Evolutionary conservation across 2,797 vertebrate species (phyloP), one percentile per base, ranked within the genome.

Genomic region (Valencia hispanica): DNA sequence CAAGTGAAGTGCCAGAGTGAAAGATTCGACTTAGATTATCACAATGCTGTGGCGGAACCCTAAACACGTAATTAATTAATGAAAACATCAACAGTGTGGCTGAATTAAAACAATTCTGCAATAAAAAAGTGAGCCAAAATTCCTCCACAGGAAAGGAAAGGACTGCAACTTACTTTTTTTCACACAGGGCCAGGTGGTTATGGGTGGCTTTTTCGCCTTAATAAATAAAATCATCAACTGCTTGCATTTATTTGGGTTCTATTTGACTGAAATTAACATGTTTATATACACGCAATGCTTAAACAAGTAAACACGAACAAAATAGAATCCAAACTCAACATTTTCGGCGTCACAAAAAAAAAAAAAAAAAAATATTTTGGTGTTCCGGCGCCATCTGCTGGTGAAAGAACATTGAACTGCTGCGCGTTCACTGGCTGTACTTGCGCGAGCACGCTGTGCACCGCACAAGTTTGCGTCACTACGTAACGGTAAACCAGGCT

Each of bases 351-450:
- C 17, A 72, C 4, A 57, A 72, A 25, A 0, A 32, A 18, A 53
- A 30, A 43, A 18, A 32, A n/a, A 17, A 1, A 17, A 36, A 39
- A 53, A n/a, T 6, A 18, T 41, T 48, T 72, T 27, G 45, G 73
- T 84, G 17, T 75, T 66, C 50, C 30, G 55, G 39, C 89, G 81
- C 87, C 87, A 76, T 45, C 91, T 91, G 1, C 74, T 86, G 93
- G 14, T 34, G 5, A 0, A 1, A 7, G 32, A 5, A 0, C 61
- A 66, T 10, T n/a, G 39, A 66, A 5, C 30, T 0, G 1, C 4
- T 65, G 79, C 75, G 43, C 72, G 63, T 63, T 61, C 79, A 39
- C 57, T 32, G 4, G 2, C 2, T 9, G 5, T 2, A 9, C 34
- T 22, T 22, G 72, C 8, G 70, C 77, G 81, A 41, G 74, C 72